Base-by-base conservation (phyloP, 1,140 invertebrate genomes). In the Anoplophora glabripennis region DNA sequence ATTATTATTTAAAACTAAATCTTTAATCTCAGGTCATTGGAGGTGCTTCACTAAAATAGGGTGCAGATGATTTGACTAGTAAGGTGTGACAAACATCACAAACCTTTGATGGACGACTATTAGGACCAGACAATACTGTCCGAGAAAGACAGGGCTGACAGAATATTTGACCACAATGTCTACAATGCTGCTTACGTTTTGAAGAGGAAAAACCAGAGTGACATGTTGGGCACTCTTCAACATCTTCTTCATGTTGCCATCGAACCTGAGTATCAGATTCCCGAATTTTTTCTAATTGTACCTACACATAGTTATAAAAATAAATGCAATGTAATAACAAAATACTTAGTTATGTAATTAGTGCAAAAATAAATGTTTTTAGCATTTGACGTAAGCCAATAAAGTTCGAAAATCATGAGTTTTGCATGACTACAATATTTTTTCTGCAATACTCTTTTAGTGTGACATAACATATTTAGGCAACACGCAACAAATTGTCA, bases 81-180 rank as follows among this genome's bases (percentile, higher is more conserved):
- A 99, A 83, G 33, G 96, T 99, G 81, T 97, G 93, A 81, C 96
- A 99, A 53, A 98, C 93, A 79, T 92, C 86, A 83, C 96, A 99
- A 53, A 99, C 96, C 77, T 88, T 87, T 44, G 92, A 90, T 45
- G 86, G 84, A 67, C 90, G 82, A 64, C 87, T 82, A 67, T 92
- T 89, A 53, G 94, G 94, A 49, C 96, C 96, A 70, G 90, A 91
- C 61, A 82, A 79, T 55, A 98, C 93, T 37, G 80, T 82, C 76
- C 92, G 89, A 17, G 84, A 81, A 60, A 92, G 80, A 79, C 96
- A 99, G 65, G 86, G 83, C 49, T 79, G 78, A 81, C 96, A 99
- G 81, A 96, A 98, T 72, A 99, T 92, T 76, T 89, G 89, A 37
- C 96, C 95, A 80, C 95, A 98, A 79, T 98, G 95, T 62, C 87